Evolutionary conservation across 2,797 vertebrate species (phyloP), one percentile per base, ranked within the genome.

Genomic region (Sebastes diploproa): DNA sequence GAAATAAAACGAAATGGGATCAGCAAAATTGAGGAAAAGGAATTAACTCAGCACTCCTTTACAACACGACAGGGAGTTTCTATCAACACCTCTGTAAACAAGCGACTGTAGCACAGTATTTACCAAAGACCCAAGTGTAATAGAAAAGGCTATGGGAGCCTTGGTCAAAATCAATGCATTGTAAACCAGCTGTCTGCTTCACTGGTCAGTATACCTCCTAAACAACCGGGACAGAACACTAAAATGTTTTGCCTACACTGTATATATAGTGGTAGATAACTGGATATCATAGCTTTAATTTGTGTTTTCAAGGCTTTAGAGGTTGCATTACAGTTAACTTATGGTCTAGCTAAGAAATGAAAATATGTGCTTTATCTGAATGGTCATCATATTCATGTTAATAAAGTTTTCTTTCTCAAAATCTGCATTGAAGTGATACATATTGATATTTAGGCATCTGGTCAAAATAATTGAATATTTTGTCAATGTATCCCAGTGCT

Each of bases 41-140:
- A 83, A 87, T 77, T 27, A 46, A 82, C 52, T 69, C 12, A 61
- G 25, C 63, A 7, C 27, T 56, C 18, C 32, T 62, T 68, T 42
- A 66, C 46, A 76, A 60, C 64, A 66, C 7, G 16, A 78, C 23
- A 22, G 18, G 52, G 58, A 56, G 46, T 72, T 74, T 80, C 52
- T 38, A 78, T 86, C 78, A 84, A 76, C 76, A 80, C 82, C 84
- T 84, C 63, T 5, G 13, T 62, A 32, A 62, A 73, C 55, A 60
- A 66, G 68, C 56, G 23, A 62, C 75, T 69, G 30, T 25, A 32
- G 38, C 50, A 5, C 75, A 63, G 62, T 54, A 46, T 63, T 80
- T 29, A 80, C 65, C 65, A 23, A 70, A 66, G 52, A 68, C 29
- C 5, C 20, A 67, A 30, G 38, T 61, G 81, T 50, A 58, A 72